Evolutionary conservation across 2,888 invertebrate species (phyloP).

Genomic region (Archaeoteleia sp.): DNA sequence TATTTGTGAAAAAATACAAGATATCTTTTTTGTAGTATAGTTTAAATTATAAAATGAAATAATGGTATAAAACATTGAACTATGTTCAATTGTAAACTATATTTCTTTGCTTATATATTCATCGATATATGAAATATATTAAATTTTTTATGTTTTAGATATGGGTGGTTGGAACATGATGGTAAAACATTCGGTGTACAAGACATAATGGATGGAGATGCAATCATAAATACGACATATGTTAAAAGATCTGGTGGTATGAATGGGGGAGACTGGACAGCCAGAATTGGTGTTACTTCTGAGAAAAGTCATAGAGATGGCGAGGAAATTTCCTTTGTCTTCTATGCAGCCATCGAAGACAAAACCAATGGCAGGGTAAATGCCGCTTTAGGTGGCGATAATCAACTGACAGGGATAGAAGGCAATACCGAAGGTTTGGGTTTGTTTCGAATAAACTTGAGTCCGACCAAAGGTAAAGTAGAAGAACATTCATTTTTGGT

Average conservation of each 20-base stretch:
- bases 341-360: constrained; percentile 90
- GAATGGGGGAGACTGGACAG: constrained; percentile 96
- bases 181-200: constrained; percentile 94
- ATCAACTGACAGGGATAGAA: constrained; percentile 78
- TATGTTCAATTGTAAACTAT: too few species aligned
- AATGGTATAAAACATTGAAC: too few species aligned
- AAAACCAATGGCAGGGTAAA: constrained; percentile 79
- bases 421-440: constrained; percentile 88
- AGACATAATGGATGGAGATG: constrained; percentile 87
- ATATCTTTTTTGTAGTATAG: too few species aligned
- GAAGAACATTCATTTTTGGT: constrained; percentile 85
- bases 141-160: constrained; percentile 66
- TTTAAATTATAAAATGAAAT: too few species aligned
- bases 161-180: constrained; percentile 96
- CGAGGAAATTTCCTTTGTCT: constrained; percentile 82
- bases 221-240: constrained; percentile 88
- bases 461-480: constrained; percentile 76
- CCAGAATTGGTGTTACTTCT: constrained; percentile 81
- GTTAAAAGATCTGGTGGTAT: constrained; percentile 88
- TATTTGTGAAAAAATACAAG: too few species aligned
- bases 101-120: too few species aligned
- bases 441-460: constrained; percentile 81
- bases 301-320: constrained; percentile 68
- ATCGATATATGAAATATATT: constrained; percentile 10
- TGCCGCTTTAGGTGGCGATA: constrained; percentile 75